A percentile compares a stretch with the other conserved stretches of the same genome.
These are phyloP conservation scores for Glyptemys insculpta DNA, from an alignment of 2,797 vertebrate species.

Conservation along the genomic window DNA sequence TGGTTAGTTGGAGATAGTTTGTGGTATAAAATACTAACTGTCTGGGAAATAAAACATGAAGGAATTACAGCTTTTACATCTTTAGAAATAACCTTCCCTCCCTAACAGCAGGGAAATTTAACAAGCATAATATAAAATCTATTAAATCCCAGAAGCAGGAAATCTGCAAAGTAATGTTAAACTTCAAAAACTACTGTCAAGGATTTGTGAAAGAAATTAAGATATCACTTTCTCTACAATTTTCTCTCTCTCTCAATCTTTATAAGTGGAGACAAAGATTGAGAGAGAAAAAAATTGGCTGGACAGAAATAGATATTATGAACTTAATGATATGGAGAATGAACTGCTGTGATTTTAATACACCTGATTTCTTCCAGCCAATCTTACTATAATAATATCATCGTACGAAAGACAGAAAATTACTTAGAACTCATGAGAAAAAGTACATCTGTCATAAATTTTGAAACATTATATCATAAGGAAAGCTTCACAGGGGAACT, in stretches of 20 bases:
- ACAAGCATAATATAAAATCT: background rate
- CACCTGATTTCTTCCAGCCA: conserved; percentile 43
- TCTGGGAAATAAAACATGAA: background rate
- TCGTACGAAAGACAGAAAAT: conserved; percentile 54
- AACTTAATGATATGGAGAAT: conserved; percentile 17
- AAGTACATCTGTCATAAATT: conserved; percentile 28
- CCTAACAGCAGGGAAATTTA: conserved; percentile 8
- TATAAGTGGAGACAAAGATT: background rate
- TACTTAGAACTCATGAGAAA: conserved; percentile 24
- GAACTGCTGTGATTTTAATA: conserved; percentile 17
- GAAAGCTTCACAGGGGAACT: conserved; percentile 28
- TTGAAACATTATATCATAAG: background rate
- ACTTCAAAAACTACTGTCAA: background rate
- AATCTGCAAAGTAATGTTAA: conserved; percentile 30
- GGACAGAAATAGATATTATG: background rate
- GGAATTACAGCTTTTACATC: background rate
- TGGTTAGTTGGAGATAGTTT: background rate
- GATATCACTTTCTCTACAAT: background rate
- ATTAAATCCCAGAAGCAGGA: conserved; percentile 44
- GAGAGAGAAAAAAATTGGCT: background rate
- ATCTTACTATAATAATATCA: conserved; percentile 30
- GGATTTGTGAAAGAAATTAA: conserved; percentile 36
- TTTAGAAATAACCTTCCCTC: conserved; percentile 35
- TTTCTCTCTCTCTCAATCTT: background rate
- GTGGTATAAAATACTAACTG: background rate